These are phyloP conservation scores for Bombus fervidus DNA, from an alignment of 1,140 invertebrate genomes.

Conservation along the genomic window DNA sequence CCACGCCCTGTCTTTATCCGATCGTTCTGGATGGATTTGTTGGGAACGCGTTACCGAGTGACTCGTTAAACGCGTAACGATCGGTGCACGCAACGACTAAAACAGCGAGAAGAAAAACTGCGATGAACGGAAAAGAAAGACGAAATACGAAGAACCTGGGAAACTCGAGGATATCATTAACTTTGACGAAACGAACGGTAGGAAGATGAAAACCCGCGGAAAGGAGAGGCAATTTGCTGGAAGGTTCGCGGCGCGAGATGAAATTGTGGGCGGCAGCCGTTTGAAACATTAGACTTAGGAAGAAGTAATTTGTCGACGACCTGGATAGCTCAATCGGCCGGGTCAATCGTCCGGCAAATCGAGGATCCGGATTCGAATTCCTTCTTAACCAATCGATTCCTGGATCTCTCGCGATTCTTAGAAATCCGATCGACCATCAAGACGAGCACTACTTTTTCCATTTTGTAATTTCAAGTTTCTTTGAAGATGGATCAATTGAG, in stretches of 20 bases:
- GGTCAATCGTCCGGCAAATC: conserved; percentile 2
- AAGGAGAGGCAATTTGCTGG: conserved; percentile 5
- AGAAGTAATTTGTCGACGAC: conserved; percentile 33
- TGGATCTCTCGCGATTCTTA: neutral
- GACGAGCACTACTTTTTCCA: neutral
- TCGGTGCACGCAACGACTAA: neutral
- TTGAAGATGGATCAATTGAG: neutral
- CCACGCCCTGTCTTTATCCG: conserved; percentile 57
- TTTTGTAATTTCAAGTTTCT: neutral
- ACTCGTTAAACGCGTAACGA: conserved; percentile 28
- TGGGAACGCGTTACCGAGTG: conserved; percentile 52
- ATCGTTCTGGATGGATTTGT: conserved; percentile 55
- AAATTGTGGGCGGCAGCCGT: conserved; percentile 27
- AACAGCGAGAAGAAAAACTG: neutral
- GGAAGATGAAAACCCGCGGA: conserved; percentile 5
- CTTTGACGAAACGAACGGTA: neutral
- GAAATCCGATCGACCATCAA: neutral
- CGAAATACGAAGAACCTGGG: neutral
- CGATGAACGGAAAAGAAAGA: neutral
- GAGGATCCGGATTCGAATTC: neutral
- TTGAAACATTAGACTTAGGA: neutral
- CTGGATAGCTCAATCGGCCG: conserved; percentile 25
- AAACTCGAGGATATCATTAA: conserved; percentile 18
- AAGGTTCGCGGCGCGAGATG: neutral
- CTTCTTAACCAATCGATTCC: neutral